phyloP scores from a whole-genome alignment of 2,888 invertebrate species.

The Drosophila ustulata region DNA sequence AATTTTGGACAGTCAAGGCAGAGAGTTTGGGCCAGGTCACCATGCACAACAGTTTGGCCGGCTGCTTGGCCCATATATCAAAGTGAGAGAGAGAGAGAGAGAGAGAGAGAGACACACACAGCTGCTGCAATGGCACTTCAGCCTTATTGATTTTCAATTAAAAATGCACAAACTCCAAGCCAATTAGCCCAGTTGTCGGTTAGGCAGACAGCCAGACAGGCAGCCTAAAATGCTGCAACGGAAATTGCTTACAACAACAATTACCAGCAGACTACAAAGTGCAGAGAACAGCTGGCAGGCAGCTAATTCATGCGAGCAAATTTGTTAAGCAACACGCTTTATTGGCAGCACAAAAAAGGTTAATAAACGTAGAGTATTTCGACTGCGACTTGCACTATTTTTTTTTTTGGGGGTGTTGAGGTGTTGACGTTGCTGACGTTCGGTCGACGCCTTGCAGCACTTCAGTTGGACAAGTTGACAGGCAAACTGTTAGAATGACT shows the following conservation, averaged over 20 bases:
- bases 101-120: slow-evolving; percentile 1
- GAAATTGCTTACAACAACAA: slow-evolving; percentile 78
- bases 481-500: slow-evolving; percentile 66
- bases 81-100: slow-evolving; percentile 22
- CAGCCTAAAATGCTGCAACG: slow-evolving; percentile 63
- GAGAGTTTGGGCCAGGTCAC: neutral
- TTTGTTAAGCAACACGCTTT: slow-evolving; percentile 11
- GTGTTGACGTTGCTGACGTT: slow-evolving; percentile 57
- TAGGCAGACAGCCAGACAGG: slow-evolving; percentile 3
- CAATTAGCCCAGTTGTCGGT: slow-evolving; percentile 76
- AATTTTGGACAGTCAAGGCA: slow-evolving; percentile 5
- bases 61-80: slow-evolving; percentile 51
- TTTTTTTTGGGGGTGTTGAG: slow-evolving; percentile 6
- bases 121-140: slow-evolving; percentile 47
- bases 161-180: slow-evolving; percentile 75
- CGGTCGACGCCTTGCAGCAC: slow-evolving; percentile 22
- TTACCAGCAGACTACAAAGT: slow-evolving; percentile 46
- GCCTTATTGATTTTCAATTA: slow-evolving; percentile 78
- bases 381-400: neutral
- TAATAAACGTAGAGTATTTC: slow-evolving; percentile 31
- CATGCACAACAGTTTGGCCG: neutral
- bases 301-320: slow-evolving; percentile 16
- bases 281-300: slow-evolving; percentile 8
- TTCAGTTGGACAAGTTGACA: slow-evolving; percentile 71
- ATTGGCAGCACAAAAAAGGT: slow-evolving; percentile 11